Base-by-base conservation (phyloP, 2,797 vertebrate genomes). In the Thunnus albacares region DNA sequence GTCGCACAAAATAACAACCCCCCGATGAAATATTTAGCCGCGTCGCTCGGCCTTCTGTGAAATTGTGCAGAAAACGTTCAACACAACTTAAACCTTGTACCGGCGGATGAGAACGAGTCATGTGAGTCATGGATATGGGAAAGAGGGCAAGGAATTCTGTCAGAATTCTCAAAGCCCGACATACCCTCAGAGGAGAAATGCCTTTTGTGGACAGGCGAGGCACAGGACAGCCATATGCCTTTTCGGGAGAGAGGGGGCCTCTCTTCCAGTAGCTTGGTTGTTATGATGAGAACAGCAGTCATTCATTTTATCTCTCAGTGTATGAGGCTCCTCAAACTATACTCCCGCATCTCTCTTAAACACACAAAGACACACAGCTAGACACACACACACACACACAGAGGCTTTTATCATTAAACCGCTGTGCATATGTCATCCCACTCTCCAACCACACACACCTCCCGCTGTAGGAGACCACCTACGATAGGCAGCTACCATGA, bases 1-100 rank as follows among this genome's bases (percentile, higher is more conserved):
- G 49, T 61, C 41, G 30, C 72, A 72, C 90, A 92, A 91, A 90
- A 92, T 86, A 95, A 93, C 92, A 92, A 87, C 71, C 73, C 73
- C 71, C 82, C 13, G 82, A 90, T 88, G 86, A 94, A 93, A 93
- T 90, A 90, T 95, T 92, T 88, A 91, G 89, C 90, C 67, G 75
- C 8, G 80, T 82, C 52, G 53, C 82, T 84, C 79, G 59, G 87
- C 86, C 80, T 65, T 84, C 86, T 80, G 83, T 91, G 88, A 93
- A 94, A 94, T 92, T 85, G 83, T 77, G 87, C 88, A 91, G 86
- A 92, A 93, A 92, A 88, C 66, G 41, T 85, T 88, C 62, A 86
- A 89, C 78, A 69, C 71, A 43, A 67, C 79, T 86, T 81, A 81
- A 91, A 87, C 71, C 81, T 79, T 74, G 69, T 68, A 68, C 60